Evolutionary conservation across 2,888 invertebrate species (phyloP), one percentile per base, ranked within the genome.

Genomic region (Drosophila borborema): DNA sequence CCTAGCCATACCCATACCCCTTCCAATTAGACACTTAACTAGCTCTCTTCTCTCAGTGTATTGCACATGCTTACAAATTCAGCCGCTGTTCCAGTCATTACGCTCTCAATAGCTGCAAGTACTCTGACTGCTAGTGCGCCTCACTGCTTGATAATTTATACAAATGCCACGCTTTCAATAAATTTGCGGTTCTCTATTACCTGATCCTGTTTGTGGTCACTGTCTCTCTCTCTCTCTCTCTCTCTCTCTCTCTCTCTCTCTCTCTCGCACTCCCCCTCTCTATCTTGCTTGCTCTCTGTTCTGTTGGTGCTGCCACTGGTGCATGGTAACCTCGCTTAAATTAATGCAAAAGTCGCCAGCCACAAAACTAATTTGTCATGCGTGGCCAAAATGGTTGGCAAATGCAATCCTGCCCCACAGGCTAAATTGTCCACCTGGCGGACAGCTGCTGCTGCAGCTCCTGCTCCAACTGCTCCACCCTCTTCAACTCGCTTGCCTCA

Each of bases 301-400:
- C 51, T 18, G 10, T 5, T 31, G 51, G 12, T 16, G 48, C 28
- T 31, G 51, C 51, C 18, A 5, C n/a, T 31, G 51, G 12, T 48
- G 48, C 48, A 48, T 36, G 48, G 64, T 48, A 75, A 77, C 86
- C 82, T 77, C 81, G 78, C 72, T 82, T 75, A 85, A 85, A 87
- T 89, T 82, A 89, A 89, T 82, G 88, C 78, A 78, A 73, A 87
- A 81, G 74, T 74, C 73, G 74, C 72, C 55, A 65, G 73, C 88
- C 86, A 60, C 90, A 89, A 86, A 86, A 86, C 90, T 89, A 86
- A 86, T 86, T 86, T 86, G 90, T 86, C 86, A 86, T 89, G 82
- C 80, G 88, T 87, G 72, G 67, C 69, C 62, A 64, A 59, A 78
- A 77, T 78, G 81, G 81, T 75, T 48, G 76, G 55, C 51, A 12